Percentiles rank a stretch among this genome's conserved stretches.
These are phyloP conservation scores for Leptarthrus brevirostris DNA, from an alignment of 2,888 invertebrate species.

Conservation along the genomic window DNA sequence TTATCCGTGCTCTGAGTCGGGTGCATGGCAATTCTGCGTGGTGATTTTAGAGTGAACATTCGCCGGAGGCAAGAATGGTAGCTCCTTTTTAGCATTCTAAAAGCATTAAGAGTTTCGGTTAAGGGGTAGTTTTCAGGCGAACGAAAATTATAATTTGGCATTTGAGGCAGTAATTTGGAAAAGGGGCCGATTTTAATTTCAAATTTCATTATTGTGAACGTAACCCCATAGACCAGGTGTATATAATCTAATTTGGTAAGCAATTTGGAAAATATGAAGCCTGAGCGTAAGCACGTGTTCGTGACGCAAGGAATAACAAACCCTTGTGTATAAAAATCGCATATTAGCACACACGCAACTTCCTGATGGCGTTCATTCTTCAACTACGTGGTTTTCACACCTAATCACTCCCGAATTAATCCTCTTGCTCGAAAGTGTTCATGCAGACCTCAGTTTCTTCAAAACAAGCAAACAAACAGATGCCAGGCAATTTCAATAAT, in stretches of 20 bases:
- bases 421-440: slow-evolving; percentile 39
- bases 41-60: slow-evolving; percentile 31
- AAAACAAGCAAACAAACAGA: slow-evolving; percentile 30
- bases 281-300: no score
- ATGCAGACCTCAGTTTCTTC: slow-evolving; percentile 47
- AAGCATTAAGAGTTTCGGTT: slow-evolving; percentile 20
- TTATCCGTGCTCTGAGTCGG: slow-evolving; percentile 37
- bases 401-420: no score
- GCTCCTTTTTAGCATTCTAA: slow-evolving; percentile 31
- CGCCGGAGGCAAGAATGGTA: slow-evolving; percentile 4
- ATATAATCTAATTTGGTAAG: slow-evolving; percentile 17
- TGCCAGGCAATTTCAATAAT: slow-evolving; percentile 33
- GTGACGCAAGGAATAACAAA: no score
- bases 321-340: no score
- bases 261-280: no score
- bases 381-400: no score
- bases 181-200: slow-evolving; percentile 34
- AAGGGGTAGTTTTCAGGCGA: not conserved
- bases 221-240: slow-evolving; percentile 20
- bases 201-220: slow-evolving; percentile 30
- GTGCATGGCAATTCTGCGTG: slow-evolving; percentile 22
- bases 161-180: slow-evolving; percentile 33
- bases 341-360: no score
- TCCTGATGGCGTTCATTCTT: no score
- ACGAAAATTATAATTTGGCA: slow-evolving; percentile 11